Evolutionary conservation across 2,888 invertebrate genomes (phyloP), one percentile per base, ranked within the genome.

Genomic region (Apotomis betuletana): DNA sequence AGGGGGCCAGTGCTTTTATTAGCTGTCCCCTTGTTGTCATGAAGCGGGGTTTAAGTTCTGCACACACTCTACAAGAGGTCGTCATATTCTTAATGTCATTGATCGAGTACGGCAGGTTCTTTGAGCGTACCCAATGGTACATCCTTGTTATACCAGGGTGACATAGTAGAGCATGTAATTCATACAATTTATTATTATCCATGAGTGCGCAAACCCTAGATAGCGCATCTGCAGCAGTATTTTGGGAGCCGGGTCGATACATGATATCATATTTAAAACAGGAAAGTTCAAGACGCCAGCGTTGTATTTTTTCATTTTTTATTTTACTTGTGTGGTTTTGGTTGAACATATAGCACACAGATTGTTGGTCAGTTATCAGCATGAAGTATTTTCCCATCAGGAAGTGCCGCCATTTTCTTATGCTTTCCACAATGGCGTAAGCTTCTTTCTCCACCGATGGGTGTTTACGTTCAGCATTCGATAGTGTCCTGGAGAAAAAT

Each of bases 1-100:
- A 57, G 27, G 55, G 57, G 4, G 57, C 46, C 70, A 70, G 38
- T 63, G 70, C 70, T 70, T 74, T 72, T 8, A 73, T 70, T 9
- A 70, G 67, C 38, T 74, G 12, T 61, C 74, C 10, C 62, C 64
- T 13, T 27, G 49, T 5, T 49, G 10, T 61, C 5, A 49, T 49
- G 27, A n/a, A 61, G 10, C 61, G 61, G 6, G 61, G 61, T 36
- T 61, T 61, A 4, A 61, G 27, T 27, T 61, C 49, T 5, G 61
- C 49, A 12, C 49, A 61, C 27, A 61, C 59, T 8, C 44, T n/a
- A 3, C 59, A 44, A 2, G n/a, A 13, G 8, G 59, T 13, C 9
- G 59, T 59, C 44, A 59, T 59, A n/a, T 59, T 4, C n/a, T 44
- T 41, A 9, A 59, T 36, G 13, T 59, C 41, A 36, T 59, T 41